Percentiles rank a stretch among this genome's conserved stretches.
phyloP scores from a whole-genome alignment of 2,113 vertebrate species.

The Pica pica region DNA sequence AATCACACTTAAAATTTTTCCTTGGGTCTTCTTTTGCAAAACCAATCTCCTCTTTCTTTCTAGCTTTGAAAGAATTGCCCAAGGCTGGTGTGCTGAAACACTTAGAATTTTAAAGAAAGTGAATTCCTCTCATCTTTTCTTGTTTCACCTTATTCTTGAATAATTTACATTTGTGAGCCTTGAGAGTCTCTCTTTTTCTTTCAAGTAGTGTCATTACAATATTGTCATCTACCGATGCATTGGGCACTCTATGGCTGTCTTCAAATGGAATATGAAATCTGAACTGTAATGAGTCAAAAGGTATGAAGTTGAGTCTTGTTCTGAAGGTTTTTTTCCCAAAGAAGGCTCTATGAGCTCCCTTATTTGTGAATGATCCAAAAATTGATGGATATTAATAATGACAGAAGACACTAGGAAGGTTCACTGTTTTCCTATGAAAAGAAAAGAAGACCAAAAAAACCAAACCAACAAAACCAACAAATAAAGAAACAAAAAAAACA shows the following conservation, averaged over 20 bases:
- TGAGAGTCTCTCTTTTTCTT: constrained; percentile 13
- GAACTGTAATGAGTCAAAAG: neutral
- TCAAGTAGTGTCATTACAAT: constrained; percentile 26
- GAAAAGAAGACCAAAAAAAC: neutral
- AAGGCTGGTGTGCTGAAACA: neutral
- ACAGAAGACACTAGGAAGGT: neutral
- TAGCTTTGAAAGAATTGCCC: constrained; percentile 18
- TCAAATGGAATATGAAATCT: constrained; percentile 27
- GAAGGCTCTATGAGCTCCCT: neutral
- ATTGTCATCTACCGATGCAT: neutral
- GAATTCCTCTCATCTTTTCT: constrained; percentile 44
- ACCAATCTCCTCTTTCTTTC: neutral
- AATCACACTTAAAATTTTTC: neutral
- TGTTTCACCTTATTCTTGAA: constrained; percentile 47
- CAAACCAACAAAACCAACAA: neutral
- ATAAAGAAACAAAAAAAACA: neutral
- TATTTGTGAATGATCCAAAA: neutral
- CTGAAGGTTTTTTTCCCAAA: neutral
- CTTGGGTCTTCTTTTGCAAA: constrained; percentile 13
- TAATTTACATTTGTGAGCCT: constrained; percentile 38
- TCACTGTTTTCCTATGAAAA: neutral
- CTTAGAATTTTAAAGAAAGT: constrained; percentile 31
- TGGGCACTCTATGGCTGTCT: neutral
- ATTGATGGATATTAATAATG: neutral
- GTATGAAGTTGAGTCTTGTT: neutral